Conservation (phyloP, 2,113 vertebrate species). For the Callaeas wilsoni region DNA sequence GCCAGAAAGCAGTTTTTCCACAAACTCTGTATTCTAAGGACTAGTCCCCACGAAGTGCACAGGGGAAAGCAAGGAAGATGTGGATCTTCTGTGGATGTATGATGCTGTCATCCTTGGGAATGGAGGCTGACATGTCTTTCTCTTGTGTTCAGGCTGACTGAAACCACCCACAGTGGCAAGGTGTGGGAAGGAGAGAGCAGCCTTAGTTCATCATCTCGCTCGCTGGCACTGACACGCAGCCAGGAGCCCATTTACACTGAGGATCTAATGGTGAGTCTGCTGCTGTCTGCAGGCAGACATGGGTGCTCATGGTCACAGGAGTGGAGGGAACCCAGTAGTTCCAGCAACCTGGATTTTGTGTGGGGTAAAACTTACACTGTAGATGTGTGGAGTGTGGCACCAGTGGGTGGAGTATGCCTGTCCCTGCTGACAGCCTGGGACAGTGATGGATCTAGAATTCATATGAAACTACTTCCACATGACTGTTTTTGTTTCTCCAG, state of each 20-base stretch:
- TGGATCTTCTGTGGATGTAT: background rate
- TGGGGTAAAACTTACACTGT: background rate
- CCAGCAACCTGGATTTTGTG: background rate
- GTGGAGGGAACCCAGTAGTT: background rate
- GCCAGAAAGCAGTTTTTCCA: background rate
- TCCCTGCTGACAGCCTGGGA: background rate
- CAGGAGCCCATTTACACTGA: constrained; percentile 88
- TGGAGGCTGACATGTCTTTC: background rate
- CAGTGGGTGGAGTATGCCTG: background rate
- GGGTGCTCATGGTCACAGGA: background rate
- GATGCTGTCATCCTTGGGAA: background rate
- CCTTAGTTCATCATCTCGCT: constrained; percentile 67
- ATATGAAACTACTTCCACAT: background rate
- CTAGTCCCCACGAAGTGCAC: background rate
- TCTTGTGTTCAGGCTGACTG: constrained; percentile 79
- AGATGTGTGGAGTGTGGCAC: background rate
- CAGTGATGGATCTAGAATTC: background rate
- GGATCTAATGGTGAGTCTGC: constrained; percentile 76
- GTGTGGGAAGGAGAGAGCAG: constrained; percentile 77
- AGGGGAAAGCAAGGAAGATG: background rate
- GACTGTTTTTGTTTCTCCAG: constrained; percentile 37
- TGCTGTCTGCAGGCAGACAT: background rate
- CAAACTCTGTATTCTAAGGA: background rate
- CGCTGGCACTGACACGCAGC: constrained; percentile 85
- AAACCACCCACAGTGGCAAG: constrained; percentile 85